Conservation (phyloP, 2,888 invertebrate species). For the Uloborus plumipes region DNA sequence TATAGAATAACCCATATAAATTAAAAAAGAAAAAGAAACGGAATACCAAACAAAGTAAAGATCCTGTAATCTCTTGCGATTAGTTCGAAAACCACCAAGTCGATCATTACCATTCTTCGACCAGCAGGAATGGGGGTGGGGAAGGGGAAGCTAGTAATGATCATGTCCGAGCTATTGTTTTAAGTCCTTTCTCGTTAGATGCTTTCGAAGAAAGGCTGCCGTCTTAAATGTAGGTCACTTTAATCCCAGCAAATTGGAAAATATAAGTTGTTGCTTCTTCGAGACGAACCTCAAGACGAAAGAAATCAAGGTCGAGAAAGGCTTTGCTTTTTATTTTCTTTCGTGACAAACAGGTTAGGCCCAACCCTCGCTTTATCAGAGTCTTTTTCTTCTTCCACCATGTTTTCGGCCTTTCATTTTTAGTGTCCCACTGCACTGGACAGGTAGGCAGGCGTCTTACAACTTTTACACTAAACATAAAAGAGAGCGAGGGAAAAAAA, state of each 20-base stretch:
- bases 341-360: slow-evolving; percentile 52
- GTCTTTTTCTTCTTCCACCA: background rate
- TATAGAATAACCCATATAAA: slow-evolving; percentile 48
- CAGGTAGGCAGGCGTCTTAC: slow-evolving; percentile 26
- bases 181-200: slow-evolving; percentile 32
- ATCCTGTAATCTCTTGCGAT: slow-evolving; percentile 57
- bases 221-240: slow-evolving; percentile 35
- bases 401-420: slow-evolving; percentile 5
- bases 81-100: slow-evolving; percentile 44
- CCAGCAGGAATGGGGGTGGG: slow-evolving; percentile 18
- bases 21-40: slow-evolving; percentile 27
- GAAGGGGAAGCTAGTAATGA: slow-evolving; percentile 45
- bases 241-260: slow-evolving; percentile 48
- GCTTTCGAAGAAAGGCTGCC: slow-evolving; percentile 5
- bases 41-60: slow-evolving; percentile 33
- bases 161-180: slow-evolving; percentile 53
- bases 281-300: slow-evolving; percentile 38
- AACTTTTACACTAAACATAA: slow-evolving; percentile 10
- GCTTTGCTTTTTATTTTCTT: slow-evolving; percentile 9
- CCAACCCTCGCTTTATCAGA: slow-evolving; percentile 29
- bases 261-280: slow-evolving; percentile 25
- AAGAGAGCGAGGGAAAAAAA: background rate
- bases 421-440: slow-evolving; percentile 26
- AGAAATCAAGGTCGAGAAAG: slow-evolving; percentile 55
- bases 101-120: slow-evolving; percentile 57